Conservation (phyloP, 2,797 vertebrate genomes). For the Mionectes olivaceus region DNA sequence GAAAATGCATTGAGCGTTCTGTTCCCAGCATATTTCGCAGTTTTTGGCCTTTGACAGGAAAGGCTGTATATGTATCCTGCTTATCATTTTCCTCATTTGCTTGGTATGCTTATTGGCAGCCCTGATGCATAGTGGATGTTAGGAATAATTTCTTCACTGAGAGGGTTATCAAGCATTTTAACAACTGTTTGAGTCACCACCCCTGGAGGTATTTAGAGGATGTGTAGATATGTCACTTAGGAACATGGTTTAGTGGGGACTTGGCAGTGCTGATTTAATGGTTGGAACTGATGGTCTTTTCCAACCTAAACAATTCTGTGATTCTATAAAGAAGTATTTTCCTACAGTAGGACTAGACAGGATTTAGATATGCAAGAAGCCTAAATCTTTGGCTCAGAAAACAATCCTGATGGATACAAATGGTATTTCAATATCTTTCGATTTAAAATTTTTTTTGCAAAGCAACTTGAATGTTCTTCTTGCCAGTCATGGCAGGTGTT, state of each 20-base stretch:
- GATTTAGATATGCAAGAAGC: constrained; percentile 24
- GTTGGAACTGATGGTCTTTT: not conserved
- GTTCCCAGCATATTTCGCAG: not conserved
- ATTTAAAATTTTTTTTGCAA: constrained; percentile 46
- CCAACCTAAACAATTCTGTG: not conserved
- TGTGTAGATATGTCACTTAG: not conserved
- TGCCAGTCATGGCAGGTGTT: constrained; percentile 59
- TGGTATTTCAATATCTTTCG: constrained; percentile 26
- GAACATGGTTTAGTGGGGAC: not conserved
- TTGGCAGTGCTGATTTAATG: not conserved
- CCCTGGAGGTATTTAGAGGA: not conserved
- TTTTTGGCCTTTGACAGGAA: not conserved
- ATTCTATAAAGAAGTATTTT: constrained; percentile 11
- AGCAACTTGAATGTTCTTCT: constrained; percentile 10
- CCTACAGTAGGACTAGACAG: constrained; percentile 19
- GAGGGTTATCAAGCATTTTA: not conserved
- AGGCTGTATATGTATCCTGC: not conserved
- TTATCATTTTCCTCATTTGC: not conserved
- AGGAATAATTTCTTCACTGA: not conserved
- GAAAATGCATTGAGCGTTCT: not conserved
- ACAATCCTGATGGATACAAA: constrained; percentile 21
- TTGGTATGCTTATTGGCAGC: not conserved
- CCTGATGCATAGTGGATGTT: not conserved
- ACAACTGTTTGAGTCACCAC: not conserved
- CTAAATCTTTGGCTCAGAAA: constrained; percentile 38